Percentiles rank a stretch among this genome's conserved stretches.
Evolutionary conservation across 2,888 invertebrate species (phyloP).

Genomic region (Oscheius sp.): DNA sequence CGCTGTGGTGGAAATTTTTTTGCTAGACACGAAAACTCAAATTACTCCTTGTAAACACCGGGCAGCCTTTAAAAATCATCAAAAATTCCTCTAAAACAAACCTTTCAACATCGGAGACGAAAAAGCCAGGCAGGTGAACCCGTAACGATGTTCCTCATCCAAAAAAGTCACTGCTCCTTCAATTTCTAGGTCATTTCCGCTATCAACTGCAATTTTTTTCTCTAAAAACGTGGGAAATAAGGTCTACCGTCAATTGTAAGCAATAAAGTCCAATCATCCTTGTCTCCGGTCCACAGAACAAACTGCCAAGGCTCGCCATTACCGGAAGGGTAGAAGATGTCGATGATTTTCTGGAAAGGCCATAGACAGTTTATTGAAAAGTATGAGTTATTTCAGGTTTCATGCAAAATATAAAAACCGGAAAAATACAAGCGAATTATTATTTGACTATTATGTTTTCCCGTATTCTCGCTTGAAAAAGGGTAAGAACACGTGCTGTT

Average conservation of each 20-base stretch:
- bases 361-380: too few relatives aligned
- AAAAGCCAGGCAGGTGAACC: conserved; percentile 43
- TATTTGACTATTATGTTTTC: too few relatives aligned
- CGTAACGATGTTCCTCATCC: conserved; percentile 40
- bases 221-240: not conserved
- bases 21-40: too few relatives aligned
- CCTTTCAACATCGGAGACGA: conserved; percentile 74
- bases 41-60: too few relatives aligned
- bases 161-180: conserved; percentile 46
- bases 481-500: too few relatives aligned
- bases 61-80: not conserved
- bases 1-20: too few relatives aligned
- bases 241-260: conserved; percentile 38
- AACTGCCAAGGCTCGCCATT: conserved; percentile 30
- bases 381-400: too few relatives aligned
- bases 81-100: not conserved
- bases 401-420: too few relatives aligned
- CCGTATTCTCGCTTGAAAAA: too few relatives aligned
- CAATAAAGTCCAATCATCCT: conserved; percentile 62
- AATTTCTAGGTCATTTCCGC: conserved; percentile 11
- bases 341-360: conserved; percentile 19
- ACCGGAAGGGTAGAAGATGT: conserved; percentile 29
- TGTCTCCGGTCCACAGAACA: conserved; percentile 57
- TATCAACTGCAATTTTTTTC: conserved; percentile 5
- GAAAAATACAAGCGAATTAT: too few relatives aligned